Evolutionary conservation across 1,140 invertebrate species (phyloP), one percentile per base, ranked within the genome.

Genomic region (Galendromus occidentalis): DNA sequence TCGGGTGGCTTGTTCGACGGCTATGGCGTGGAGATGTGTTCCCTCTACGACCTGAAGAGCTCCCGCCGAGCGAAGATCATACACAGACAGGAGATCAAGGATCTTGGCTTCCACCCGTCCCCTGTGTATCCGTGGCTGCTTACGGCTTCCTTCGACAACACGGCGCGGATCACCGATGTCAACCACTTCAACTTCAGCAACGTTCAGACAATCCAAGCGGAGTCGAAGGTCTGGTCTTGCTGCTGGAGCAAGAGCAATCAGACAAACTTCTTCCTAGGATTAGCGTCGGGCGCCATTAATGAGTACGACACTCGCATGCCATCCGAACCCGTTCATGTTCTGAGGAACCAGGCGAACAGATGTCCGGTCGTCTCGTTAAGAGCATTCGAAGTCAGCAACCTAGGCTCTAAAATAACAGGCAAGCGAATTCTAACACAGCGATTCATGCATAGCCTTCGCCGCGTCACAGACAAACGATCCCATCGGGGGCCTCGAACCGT

Each of bases 111-210:
- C 9, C 51, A 59, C 9, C 51, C 25, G 22, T 29, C 14, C 51
- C 25, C 17, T 25, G 6, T 2, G 14, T n/a, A n/a, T n/a, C n/a
- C n/a, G 9, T 59, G 51, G 51, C 51, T 59, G 12, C 51, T 59
- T 5, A 59, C 51, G 14, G 51, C 51, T 1, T 59, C 51, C 17
- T 22, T 59, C 2, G 51, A 59, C 22, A 59, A 59, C 51, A 29
- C 51, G 51, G 51, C 51, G 22, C 51, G 51, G 25, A 59, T 59
- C 14, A 59, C 17, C 51, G 33, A 33, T 25, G 51, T 59, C 51
- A 22, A 59, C 14, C n/a, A 59, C 1, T 0, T 59, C 17, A 33
- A 33, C 22, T 22, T 59, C 14, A 25, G 14, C 25, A 59, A 22
- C 25, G 51, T 59, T 25, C 51, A 18, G 25, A 59, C 12, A 14